Percentiles rank a stretch among this genome's conserved stretches.
phyloP scores from a whole-genome alignment of 2,797 vertebrate genomes.

The Phrynocephalus guinanensis region DNA sequence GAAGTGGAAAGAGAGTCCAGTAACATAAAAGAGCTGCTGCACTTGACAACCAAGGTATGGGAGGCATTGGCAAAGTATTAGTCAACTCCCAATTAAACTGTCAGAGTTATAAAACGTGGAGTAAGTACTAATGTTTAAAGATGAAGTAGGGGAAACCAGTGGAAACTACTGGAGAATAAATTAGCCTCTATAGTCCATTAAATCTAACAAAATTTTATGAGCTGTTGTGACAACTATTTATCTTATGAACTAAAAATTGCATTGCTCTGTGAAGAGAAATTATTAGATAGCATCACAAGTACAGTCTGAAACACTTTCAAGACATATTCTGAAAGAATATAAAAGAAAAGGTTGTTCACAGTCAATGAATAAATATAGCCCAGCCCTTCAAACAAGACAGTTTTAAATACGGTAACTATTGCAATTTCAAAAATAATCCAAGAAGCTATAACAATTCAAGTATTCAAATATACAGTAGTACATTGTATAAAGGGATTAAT shows the following conservation, averaged over 20 bases:
- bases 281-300: background rate
- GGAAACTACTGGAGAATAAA: constrained; percentile 61
- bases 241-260: background rate
- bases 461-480: too few species aligned
- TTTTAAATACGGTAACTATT: background rate
- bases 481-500: too few species aligned
- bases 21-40: constrained; percentile 31
- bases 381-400: background rate
- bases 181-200: constrained; percentile 43
- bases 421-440: background rate
- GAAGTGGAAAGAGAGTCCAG: constrained; percentile 45
- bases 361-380: background rate
- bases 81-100: constrained; percentile 64
- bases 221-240: constrained; percentile 34
- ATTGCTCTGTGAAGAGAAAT: background rate
- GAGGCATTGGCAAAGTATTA: constrained; percentile 59
- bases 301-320: background rate
- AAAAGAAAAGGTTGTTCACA: background rate
- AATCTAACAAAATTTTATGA: constrained; percentile 51
- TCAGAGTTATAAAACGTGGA: constrained; percentile 64
- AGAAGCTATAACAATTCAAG: background rate
- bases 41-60: constrained; percentile 41
- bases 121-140: constrained; percentile 69
- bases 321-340: background rate
- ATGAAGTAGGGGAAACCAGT: constrained; percentile 63